Evolutionary conservation across 1,140 invertebrate genomes (phyloP), one percentile per base, ranked within the genome.

Genomic region (Aradophagus sp.): DNA sequence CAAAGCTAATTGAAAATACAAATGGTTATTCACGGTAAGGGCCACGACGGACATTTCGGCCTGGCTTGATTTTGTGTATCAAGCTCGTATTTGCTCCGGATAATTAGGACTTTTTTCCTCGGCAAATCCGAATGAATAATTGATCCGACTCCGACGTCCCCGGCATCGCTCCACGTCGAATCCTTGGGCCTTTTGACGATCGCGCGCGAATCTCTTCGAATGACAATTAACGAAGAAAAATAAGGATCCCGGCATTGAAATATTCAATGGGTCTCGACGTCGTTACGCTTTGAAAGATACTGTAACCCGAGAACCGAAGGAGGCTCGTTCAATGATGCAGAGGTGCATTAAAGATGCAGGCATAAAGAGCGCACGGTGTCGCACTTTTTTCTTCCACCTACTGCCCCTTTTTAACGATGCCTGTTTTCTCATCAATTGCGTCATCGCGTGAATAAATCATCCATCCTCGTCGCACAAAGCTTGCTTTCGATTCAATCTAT

Each of bases 1-100:
- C 83, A 84, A 85, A 70, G 83, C 81, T 85, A 86, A 85, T 86
- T 86, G 83, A 82, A 86, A 86, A 85, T 84, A 85, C 80, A 84
- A 86, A 86, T 85, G 83, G 83, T 85, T 86, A 86, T 86, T 86
- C 83, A 84, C 75, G 79, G 81, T 80, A 78, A 77, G 72, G 70
- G 71, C 77, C 4, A 80, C 70, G 75, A 74, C 50, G 53, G 56
- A 52, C 65, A 68, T 58, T 68, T 53, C 65, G 56, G 32, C 34
- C 15, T 53, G 71, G 77, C 75, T 80, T 75, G 78, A 74, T 82
- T 79, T 71, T 79, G 75, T 79, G 76, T 84, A 86, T 84, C 81
- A 85, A 84, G 80, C 76, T 83, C 62, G 82, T 86, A 85, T 86
- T 86, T 86, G 83, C 82, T 70, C 75, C 78, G 79, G 84, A 85